A percentile compares a stretch with the other conserved stretches of the same genome.
Evolutionary conservation across 2,888 invertebrate species (phyloP).

Genomic region (Tiphia femorata): DNA sequence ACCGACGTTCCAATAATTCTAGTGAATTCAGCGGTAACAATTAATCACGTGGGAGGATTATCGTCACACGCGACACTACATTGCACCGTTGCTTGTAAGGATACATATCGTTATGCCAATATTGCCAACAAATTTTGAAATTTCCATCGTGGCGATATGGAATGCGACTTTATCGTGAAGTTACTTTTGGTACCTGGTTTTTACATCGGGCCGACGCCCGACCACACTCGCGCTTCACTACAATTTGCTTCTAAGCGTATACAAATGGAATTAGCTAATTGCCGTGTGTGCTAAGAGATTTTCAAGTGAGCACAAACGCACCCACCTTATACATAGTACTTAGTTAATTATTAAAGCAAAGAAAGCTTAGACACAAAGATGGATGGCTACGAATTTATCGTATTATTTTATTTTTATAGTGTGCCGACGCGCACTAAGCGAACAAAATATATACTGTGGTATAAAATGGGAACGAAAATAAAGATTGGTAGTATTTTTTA

Average conservation of each 20-base stretch:
- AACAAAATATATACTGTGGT: slow-evolving; percentile 32
- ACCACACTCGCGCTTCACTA: slow-evolving; percentile 23
- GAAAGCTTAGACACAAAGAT: too few species aligned
- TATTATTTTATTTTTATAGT: slow-evolving; percentile 39
- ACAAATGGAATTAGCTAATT: not conserved
- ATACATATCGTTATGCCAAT: too few species aligned
- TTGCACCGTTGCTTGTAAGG: too few species aligned
- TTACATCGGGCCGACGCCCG: slow-evolving; percentile 18
- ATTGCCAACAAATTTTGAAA: too few species aligned
- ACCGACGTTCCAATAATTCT: too few species aligned
- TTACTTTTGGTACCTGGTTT: slow-evolving; percentile 54
- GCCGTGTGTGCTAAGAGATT: not conserved
- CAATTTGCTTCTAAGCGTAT: not conserved
- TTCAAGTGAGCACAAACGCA: not conserved
- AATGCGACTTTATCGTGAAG: too few species aligned
- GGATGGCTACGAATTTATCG: too few species aligned
- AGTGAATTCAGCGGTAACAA: too few species aligned
- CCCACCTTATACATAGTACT: not conserved
- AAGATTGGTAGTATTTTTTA: slow-evolving; percentile 38
- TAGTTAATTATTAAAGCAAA: too few species aligned
- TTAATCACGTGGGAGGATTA: too few species aligned
- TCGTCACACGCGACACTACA: not conserved
- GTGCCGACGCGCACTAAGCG: slow-evolving; percentile 7
- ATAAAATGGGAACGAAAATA: slow-evolving; percentile 27
- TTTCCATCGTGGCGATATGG: too few species aligned